Percentiles rank a stretch among this genome's conserved stretches.
phyloP scores from a whole-genome alignment of 2,113 vertebrate genomes.

The Passer domesticus region DNA sequence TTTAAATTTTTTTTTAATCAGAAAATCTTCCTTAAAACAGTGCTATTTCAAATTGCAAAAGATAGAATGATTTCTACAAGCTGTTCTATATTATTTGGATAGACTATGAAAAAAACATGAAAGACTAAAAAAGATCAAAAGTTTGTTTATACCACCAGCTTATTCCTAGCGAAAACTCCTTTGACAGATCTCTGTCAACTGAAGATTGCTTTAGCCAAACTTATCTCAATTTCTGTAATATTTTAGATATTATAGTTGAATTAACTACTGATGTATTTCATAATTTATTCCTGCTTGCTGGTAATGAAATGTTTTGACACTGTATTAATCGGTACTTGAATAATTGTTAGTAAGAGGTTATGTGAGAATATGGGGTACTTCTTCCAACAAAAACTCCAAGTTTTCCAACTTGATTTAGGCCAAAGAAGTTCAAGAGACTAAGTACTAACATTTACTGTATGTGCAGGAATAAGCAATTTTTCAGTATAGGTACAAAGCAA shows the following conservation, averaged over 20 bases:
- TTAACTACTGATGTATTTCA: not conserved
- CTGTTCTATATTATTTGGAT: not conserved
- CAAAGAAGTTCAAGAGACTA: not conserved
- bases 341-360: not conserved
- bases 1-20: not conserved
- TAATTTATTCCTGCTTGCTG: not conserved
- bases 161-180: not conserved
- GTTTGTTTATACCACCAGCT: constrained; percentile 31
- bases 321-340: not conserved
- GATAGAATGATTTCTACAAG: not conserved
- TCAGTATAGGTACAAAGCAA: not conserved
- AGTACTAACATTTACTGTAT: not conserved
- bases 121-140: constrained; percentile 45
- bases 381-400: not conserved
- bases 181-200: constrained; percentile 15
- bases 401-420: not conserved
- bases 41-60: not conserved
- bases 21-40: not conserved
- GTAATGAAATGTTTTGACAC: not conserved
- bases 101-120: constrained; percentile 49
- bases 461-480: not conserved
- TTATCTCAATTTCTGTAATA: not conserved
- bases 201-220: not conserved
- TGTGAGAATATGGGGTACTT: not conserved
- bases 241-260: not conserved